phyloP scores from a whole-genome alignment of 2,113 vertebrate species.

The Xyliphius kryptos region DNA sequence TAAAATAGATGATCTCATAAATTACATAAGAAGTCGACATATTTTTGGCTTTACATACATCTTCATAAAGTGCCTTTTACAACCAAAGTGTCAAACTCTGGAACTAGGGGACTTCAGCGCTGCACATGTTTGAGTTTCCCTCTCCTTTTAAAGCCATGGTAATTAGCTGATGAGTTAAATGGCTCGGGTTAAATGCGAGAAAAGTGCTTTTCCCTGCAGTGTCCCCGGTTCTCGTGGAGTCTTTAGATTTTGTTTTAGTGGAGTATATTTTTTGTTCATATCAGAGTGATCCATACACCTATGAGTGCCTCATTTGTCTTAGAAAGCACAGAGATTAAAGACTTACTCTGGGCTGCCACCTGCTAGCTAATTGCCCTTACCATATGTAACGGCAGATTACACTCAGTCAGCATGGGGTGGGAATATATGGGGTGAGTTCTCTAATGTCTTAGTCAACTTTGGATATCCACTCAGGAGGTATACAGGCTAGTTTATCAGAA shows the following conservation, averaged over 20 bases:
- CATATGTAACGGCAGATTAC: conserved; percentile 11
- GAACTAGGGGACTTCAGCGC: not conserved
- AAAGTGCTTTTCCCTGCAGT: not conserved
- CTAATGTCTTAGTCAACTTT: conserved; percentile 10
- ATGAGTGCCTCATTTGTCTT: not conserved
- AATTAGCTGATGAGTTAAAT: not conserved
- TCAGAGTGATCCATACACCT: not conserved
- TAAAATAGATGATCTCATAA: too few species aligned
- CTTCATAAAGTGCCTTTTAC: not conserved
- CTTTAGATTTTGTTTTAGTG: not conserved
- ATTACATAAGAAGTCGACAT: not conserved
- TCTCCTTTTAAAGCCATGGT: not conserved
- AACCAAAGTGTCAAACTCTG: not conserved
- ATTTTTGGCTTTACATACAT: not conserved
- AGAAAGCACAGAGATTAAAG: conserved; percentile 6
- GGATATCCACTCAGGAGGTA: conserved; percentile 21
- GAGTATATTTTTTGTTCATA: not conserved
- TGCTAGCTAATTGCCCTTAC: conserved; percentile 23
- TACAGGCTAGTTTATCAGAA: not conserved
- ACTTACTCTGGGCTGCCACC: conserved; percentile 1
- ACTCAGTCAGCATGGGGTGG: conserved; percentile 9
- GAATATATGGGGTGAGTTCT: not conserved
- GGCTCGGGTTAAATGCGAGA: not conserved
- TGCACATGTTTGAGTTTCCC: not conserved
- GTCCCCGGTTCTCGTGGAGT: not conserved